Evolutionary conservation across 2,888 invertebrate genomes (phyloP).

Genomic region (Phyllotreta cruciferae): DNA sequence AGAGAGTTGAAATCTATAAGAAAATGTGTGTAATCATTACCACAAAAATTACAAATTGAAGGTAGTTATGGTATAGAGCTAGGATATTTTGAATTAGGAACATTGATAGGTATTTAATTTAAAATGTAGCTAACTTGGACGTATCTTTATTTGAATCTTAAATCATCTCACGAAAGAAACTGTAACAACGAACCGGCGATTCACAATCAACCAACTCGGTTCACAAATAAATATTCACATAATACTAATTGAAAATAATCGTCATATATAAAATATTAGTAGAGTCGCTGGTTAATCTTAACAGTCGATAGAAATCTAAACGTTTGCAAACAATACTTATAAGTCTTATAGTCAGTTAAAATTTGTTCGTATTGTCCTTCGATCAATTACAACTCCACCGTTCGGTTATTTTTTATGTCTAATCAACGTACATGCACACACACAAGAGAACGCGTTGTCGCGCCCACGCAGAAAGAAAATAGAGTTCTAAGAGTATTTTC

Average conservation of each 20-base stretch:
- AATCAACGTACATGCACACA: neutral
- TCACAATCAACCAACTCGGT: conserved; percentile 1
- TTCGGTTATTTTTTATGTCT: neutral
- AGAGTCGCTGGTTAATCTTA: neutral
- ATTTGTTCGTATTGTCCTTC: no score
- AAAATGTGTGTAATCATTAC: no score
- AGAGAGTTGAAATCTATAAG: no score
- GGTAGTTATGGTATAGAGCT: no score
- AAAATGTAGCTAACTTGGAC: neutral
- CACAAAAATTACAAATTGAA: no score
- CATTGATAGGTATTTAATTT: neutral
- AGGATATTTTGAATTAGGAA: neutral
- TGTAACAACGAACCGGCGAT: conserved; percentile 13
- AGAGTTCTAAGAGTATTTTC: conserved; percentile 10
- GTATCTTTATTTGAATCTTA: neutral
- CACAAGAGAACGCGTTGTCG: neutral
- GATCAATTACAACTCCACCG: no score
- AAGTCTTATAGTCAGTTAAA: no score
- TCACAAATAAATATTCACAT: conserved; percentile 9
- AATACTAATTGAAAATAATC: conserved; percentile 6
- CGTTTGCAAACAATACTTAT: neutral
- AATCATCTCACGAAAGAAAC: neutral
- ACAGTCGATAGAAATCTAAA: neutral
- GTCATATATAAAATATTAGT: neutral
- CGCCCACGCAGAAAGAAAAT: neutral